phyloP scores from a whole-genome alignment of 1,140 invertebrate genomes.

The Trachymyrmex septentrionalis region DNA sequence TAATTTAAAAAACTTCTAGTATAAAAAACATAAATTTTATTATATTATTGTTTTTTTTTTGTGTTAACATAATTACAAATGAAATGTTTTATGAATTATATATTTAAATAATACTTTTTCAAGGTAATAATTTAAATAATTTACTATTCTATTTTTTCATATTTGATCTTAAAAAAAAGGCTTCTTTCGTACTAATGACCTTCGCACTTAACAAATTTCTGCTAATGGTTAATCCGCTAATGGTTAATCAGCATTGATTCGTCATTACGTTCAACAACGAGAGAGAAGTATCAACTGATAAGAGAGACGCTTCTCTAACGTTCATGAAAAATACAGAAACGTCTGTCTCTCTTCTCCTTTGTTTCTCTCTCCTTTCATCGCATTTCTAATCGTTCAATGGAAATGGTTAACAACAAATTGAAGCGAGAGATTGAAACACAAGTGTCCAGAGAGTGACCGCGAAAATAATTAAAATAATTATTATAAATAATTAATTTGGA shows the following conservation, averaged over 20 bases:
- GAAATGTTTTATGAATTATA: too few species aligned
- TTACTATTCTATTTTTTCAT: too few species aligned
- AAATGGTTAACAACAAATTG: background rate
- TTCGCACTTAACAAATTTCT: too few species aligned
- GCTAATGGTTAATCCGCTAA: background rate
- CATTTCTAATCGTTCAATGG: background rate
- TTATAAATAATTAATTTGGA: slow-evolving; percentile 5
- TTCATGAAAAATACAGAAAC: background rate
- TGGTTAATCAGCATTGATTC: slow-evolving; percentile 28
- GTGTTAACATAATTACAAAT: too few species aligned
- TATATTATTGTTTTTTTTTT: too few species aligned
- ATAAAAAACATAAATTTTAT: too few species aligned
- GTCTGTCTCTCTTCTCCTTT: background rate
- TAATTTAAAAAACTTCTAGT: too few species aligned
- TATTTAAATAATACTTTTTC: too few species aligned
- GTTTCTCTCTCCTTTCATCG: background rate
- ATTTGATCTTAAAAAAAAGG: too few species aligned
- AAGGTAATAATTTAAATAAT: too few species aligned
- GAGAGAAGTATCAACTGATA: slow-evolving; percentile 15
- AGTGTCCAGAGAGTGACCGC: background rate
- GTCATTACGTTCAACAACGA: slow-evolving; percentile 6
- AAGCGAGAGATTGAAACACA: background rate
- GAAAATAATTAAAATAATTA: background rate
- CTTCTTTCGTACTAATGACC: too few species aligned
- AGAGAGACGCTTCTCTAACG: background rate